Base-by-base conservation (phyloP, 37 sponge, comb jelly and placozoan genomes). In the Tethya wilhelma region DNA sequence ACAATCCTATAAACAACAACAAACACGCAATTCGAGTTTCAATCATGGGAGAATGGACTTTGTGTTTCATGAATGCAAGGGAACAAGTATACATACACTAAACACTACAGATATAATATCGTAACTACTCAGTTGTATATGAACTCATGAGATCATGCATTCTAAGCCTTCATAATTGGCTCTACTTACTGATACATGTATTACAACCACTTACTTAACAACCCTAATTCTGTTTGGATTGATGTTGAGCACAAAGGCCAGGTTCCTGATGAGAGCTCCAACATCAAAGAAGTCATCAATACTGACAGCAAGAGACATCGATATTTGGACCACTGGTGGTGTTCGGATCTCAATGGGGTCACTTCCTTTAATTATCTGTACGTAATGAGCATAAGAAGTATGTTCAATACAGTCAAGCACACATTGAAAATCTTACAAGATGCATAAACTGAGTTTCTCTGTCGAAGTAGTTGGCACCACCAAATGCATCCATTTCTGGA, bases 231-330 rank as follows among this genome's bases (percentile, higher is more conserved):
- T 81, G 41, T 57, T 66, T 17, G 63, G 65, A 8, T 83, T 74
- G 31, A 95, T 92, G 6, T 73, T 73, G 9, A 95, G 87, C 17
- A 86, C 93, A 68, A 73, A 86, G 29, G 90, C 96, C 26, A 95
- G 75, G 45, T 89, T 89, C 20, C 38, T 4, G 31, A 95, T 67
- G 45, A 95, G 69, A 17, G 73, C 49, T n/a, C 60, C 56, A 2
- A 84, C 75, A 28, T 82, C 73, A 59, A 94, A 94, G 87, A 95
- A 95, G 32, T 85, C 81, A 33, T 95, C 93, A 14, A 92, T n/a
- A 3, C 87, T 46, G 56, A 95, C 96, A 32, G 79, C 78, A 12
- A 95, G 67, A 56, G 63, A 41, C 14, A 95, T 28, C 3, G 93
- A 85, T 25, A 95, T 79, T 59, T 85, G 87, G 9, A 95, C 78